Evolutionary conservation across 2,888 invertebrate species (phyloP).

Genomic region (Tethea ocularis): DNA sequence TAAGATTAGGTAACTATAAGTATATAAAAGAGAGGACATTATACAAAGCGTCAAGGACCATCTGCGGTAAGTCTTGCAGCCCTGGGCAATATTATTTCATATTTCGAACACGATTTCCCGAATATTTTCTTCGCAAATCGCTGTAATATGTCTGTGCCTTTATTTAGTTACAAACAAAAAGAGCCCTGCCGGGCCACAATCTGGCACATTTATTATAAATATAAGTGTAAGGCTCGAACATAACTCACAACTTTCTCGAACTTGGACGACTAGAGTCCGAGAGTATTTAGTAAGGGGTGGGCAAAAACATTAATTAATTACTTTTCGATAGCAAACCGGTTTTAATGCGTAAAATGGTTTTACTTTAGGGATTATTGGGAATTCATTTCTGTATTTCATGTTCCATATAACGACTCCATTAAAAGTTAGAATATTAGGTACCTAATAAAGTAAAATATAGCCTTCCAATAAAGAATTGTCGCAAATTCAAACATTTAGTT

Average conservation of each 20-base stretch:
- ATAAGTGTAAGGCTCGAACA: not conserved
- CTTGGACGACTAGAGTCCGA: not conserved
- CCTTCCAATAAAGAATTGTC: too few relatives aligned
- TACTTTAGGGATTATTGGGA: not conserved
- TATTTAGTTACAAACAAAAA: not conserved
- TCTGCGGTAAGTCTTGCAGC: too few relatives aligned
- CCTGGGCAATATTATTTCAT: too few relatives aligned
- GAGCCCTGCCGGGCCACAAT: not conserved
- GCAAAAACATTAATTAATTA: constrained; percentile 4
- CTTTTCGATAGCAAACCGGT: not conserved
- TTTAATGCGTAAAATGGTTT: not conserved
- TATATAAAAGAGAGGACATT: too few relatives aligned
- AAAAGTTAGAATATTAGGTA: too few relatives aligned
- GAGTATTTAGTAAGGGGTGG: not conserved
- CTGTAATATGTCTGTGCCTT: not conserved
- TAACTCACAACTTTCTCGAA: constrained; percentile 1
- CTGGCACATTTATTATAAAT: not conserved
- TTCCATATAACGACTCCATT: not conserved
- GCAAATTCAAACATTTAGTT: too few relatives aligned
- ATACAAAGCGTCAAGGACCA: too few relatives aligned
- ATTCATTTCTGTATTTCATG: not conserved
- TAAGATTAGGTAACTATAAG: too few relatives aligned
- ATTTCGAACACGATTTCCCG: not conserved
- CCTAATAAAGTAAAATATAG: too few relatives aligned
- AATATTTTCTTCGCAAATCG: not conserved